Percentiles rank a stretch among this genome's conserved stretches.
Evolutionary conservation across 2,113 vertebrate genomes (phyloP).

Genomic region (Tragulus kanchil): DNA sequence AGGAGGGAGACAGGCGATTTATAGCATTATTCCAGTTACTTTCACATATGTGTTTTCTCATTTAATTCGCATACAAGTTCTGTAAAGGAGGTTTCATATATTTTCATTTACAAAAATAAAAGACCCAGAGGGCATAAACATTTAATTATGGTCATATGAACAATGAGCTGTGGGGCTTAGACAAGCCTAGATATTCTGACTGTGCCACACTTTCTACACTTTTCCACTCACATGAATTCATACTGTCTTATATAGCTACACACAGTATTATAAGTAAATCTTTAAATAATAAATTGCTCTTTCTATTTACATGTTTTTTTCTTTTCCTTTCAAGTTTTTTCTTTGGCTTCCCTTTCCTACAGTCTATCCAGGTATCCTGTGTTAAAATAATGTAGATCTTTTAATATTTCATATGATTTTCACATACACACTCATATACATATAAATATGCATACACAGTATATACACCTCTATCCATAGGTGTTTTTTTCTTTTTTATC

Average conservation of each 20-base stretch:
- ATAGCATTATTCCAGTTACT: conserved; percentile 4
- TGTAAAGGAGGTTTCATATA: conserved; percentile 15
- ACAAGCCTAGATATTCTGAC: background rate
- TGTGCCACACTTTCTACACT: background rate
- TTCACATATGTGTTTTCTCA: conserved; percentile 7
- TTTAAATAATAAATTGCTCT: background rate
- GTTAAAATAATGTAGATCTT: background rate
- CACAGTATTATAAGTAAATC: background rate
- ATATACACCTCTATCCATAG: background rate
- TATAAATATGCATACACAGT: background rate
- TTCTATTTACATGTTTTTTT: background rate
- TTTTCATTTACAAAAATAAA: conserved; percentile 31
- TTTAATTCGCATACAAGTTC: background rate
- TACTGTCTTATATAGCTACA: background rate
- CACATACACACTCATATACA: background rate
- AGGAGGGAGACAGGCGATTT: background rate
- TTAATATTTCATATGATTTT: conserved; percentile 19
- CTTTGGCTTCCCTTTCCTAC: background rate
- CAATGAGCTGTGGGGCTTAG: background rate
- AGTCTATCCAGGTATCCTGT: background rate
- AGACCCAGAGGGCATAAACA: background rate
- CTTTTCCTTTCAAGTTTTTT: background rate
- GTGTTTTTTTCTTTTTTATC: background rate
- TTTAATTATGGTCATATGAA: background rate
- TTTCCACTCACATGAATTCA: background rate